Evolutionary conservation across 2,113 vertebrate species (phyloP), one percentile per base, ranked within the genome.

Genomic region (Dascyllus trimaculatus): DNA sequence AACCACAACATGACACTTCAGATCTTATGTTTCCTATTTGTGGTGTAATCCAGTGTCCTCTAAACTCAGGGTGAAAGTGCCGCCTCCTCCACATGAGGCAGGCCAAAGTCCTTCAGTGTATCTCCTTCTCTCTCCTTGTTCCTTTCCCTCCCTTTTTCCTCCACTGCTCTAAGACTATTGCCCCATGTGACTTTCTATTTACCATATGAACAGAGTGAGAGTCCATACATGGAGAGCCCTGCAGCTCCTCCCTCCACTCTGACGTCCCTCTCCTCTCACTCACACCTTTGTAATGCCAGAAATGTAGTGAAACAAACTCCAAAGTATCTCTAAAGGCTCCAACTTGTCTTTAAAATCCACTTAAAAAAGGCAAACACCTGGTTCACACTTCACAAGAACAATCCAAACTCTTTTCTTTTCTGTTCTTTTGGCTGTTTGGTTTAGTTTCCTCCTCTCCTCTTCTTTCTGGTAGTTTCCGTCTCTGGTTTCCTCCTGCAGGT

Each of bases 151-250:
- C 80, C 73, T 84, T 88, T 75, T 61, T 19, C 48, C 75, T 45
- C 35, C 57, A 52, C 66, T 52, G 56, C 76, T 66, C 52, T 25
- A 81, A 78, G 70, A 82, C 77, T 75, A 63, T 64, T 85, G 78
- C 85, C 80, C 87, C 92, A 89, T 78, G 86, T 93, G 91, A 91
- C 88, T 60, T 29, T 78, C 26, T 89, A 52, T 88, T 91, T 92
- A 91, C 85, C 91, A 90, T 90, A 79, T 63, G 68, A 87, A 85
- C 35, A 78, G 65, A 80, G 74, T 11, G 46, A 49, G 6, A 54
- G 43, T 57, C 80, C 73, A 67, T 59, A 85, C 72, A 88, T 46
- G 74, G 60, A 67, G 70, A 73, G 8, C 45, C 45, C 78, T 43
- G 40, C 24, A 60, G 83, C 92, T 84, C 83, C 87, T 89, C 90